Conservation (phyloP, 2,797 vertebrate species). For the Thamnophis elegans region DNA sequence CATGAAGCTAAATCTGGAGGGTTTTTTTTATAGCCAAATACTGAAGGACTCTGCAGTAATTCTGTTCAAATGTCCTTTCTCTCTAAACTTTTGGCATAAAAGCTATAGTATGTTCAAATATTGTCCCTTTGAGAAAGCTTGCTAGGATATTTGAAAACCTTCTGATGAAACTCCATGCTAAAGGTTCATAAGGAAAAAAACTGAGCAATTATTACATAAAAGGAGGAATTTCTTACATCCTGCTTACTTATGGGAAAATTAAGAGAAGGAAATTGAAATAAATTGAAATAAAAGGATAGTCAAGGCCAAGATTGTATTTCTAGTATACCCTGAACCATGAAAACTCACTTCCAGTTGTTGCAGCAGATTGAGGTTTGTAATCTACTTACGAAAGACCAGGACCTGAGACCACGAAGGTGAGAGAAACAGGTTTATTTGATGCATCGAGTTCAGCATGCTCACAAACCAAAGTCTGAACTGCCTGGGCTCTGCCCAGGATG, state of each 20-base stretch:
- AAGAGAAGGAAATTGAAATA: not conserved
- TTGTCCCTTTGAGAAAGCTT: not conserved
- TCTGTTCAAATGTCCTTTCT: not conserved
- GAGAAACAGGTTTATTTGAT: no score
- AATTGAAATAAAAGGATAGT: not conserved
- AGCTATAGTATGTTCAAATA: not conserved
- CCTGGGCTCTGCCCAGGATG: no score
- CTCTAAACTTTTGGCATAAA: not conserved
- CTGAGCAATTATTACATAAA: not conserved
- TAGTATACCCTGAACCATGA: not conserved
- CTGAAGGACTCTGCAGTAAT: not conserved
- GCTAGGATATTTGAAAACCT: not conserved
- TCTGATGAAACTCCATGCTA: not conserved
- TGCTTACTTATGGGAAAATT: not conserved
- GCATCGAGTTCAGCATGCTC: no score
- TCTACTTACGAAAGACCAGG: no score
- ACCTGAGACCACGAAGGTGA: no score
- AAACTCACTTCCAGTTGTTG: not conserved
- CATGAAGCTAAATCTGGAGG: not conserved
- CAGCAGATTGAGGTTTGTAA: no score
- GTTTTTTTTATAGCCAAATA: not conserved
- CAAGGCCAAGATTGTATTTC: not conserved
- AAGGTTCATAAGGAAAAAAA: not conserved
- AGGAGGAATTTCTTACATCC: not conserved
- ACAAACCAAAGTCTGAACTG: no score